These are phyloP conservation scores for Antheraea pernyi DNA, from an alignment of 1,140 invertebrate species.

Conservation along the genomic window DNA sequence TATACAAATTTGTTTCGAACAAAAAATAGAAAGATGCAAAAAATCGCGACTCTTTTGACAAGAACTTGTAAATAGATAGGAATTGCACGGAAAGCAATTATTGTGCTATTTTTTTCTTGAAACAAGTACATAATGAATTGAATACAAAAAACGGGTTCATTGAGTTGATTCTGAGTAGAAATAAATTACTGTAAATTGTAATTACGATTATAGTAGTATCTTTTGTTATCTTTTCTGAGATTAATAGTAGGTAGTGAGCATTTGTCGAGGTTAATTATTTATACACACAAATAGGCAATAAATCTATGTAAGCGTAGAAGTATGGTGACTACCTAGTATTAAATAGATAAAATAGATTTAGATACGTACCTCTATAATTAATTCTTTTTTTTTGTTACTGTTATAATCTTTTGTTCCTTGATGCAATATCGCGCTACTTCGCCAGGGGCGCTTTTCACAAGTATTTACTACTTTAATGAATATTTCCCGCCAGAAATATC, in stretches of 20 bases:
- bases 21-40: conserved; percentile 1
- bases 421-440: too few relatives aligned
- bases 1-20: background rate
- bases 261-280: background rate
- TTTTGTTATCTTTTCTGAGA: background rate
- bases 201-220: background rate
- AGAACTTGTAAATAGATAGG: background rate
- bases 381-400: too few relatives aligned
- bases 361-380: too few relatives aligned
- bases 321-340: too few relatives aligned
- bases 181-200: background rate
- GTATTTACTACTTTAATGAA: too few relatives aligned
- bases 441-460: too few relatives aligned
- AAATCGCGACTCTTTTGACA: background rate
- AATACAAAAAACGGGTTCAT: background rate
- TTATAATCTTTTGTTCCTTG: too few relatives aligned
- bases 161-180: background rate
- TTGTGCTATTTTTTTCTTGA: background rate
- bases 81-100: background rate
- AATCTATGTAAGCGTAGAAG: background rate
- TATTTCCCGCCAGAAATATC: too few relatives aligned
- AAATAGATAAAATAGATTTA: too few relatives aligned
- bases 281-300: background rate
- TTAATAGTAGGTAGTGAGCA: background rate
- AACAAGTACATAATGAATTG: background rate